Percentiles rank a stretch among this genome's conserved stretches.
Evolutionary conservation across 2,113 vertebrate genomes (phyloP).

Genomic region (Candoia aspera): DNA sequence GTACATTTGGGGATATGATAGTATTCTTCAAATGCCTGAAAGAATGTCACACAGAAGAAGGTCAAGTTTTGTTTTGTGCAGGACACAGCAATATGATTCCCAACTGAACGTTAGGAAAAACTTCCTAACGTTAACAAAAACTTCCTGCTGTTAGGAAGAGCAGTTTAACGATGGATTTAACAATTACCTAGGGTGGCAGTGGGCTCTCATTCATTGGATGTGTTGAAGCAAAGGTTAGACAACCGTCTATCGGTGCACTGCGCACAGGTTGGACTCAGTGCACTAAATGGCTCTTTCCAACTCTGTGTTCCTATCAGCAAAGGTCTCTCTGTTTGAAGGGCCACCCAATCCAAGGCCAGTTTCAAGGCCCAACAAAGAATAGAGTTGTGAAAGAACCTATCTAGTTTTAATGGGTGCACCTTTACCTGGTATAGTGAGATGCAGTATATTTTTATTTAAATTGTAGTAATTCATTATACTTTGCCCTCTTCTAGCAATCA

Average conservation of each 20-base stretch:
- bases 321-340: background rate
- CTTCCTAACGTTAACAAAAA: too few species aligned
- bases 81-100: too few species aligned
- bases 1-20: too few species aligned
- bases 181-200: too few species aligned
- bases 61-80: too few species aligned
- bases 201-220: too few species aligned
- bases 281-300: background rate
- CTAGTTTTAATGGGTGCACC: background rate
- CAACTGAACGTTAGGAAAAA: too few species aligned
- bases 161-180: too few species aligned
- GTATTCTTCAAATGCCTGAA: too few species aligned
- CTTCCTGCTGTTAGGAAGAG: too few species aligned
- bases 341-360: background rate
- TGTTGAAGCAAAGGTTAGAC: background rate
- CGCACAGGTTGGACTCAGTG: background rate
- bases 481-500: background rate
- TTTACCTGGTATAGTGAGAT: background rate
- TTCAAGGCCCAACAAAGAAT: background rate
- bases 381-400: background rate
- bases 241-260: background rate
- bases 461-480: background rate
- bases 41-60: too few species aligned
- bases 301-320: background rate
- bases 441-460: background rate